phyloP scores from a whole-genome alignment of 2,113 vertebrate species.

The Tragelaphus strepsiceros region DNA sequence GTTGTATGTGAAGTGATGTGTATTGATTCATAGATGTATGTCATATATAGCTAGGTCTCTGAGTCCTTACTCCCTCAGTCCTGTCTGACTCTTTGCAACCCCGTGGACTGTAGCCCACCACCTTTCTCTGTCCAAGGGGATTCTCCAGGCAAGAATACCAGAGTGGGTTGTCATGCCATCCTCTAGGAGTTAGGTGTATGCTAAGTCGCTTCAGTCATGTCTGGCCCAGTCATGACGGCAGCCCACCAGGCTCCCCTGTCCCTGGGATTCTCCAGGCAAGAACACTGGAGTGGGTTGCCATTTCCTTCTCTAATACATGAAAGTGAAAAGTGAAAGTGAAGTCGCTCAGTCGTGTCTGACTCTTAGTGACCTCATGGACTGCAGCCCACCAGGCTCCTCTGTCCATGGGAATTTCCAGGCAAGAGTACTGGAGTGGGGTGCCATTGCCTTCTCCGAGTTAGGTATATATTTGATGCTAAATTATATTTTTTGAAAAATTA shows the following conservation, averaged over 20 bases:
- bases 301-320: too few species aligned
- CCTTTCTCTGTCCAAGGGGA: not conserved
- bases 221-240: rapidly evolving
- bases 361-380: too few species aligned
- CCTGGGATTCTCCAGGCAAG: too few species aligned
- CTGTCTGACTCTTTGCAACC: not conserved
- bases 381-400: rapidly evolving
- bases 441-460: too few species aligned
- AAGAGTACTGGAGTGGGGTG: not conserved
- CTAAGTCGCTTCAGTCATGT: too few species aligned
- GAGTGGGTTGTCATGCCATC: not conserved
- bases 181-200: not conserved
- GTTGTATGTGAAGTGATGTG: not conserved
- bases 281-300: too few species aligned
- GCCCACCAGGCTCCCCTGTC: too few species aligned
- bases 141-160: not conserved
- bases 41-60: not conserved
- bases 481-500: not conserved
- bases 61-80: not conserved
- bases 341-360: too few species aligned
- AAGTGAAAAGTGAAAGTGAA: too few species aligned
- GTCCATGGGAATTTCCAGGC: too few species aligned
- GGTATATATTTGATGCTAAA: not conserved
- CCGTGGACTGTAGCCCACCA: not conserved
- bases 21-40: too few species aligned